Evolutionary conservation across 2,113 vertebrate species (phyloP).

Genomic region (Caloenas nicobarica): DNA sequence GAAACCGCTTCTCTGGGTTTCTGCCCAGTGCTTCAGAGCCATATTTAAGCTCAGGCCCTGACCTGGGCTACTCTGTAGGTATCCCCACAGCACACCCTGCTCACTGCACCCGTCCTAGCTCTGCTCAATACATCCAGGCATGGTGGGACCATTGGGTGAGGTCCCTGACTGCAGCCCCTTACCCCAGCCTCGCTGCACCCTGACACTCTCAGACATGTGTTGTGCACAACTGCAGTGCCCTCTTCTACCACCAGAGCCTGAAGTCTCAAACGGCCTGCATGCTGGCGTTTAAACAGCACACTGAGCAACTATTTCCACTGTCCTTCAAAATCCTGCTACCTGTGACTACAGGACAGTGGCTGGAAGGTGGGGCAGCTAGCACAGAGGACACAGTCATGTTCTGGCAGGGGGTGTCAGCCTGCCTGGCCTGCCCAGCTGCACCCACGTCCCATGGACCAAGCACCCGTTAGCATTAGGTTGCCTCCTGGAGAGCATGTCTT

Average conservation of each 20-base stretch:
- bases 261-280: background rate
- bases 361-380: background rate
- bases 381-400: rapidly evolving
- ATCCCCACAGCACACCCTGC: background rate
- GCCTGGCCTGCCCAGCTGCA: background rate
- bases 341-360: background rate
- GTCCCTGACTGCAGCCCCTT: background rate
- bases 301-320: background rate
- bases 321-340: background rate
- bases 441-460: rapidly evolving
- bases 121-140: background rate
- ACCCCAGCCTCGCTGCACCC: rapidly evolving
- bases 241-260: background rate
- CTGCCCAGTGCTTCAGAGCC: background rate
- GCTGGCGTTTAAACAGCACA: background rate
- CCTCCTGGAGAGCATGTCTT: background rate
- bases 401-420: background rate
- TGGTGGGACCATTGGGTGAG: rapidly evolving
- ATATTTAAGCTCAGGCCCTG: background rate
- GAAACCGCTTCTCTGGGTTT: background rate
- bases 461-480: rapidly evolving
- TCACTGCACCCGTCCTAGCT: background rate
- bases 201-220: too few relatives aligned
- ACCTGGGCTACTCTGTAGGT: background rate
- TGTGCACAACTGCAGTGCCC: background rate